Evolutionary conservation across 1,140 invertebrate species (phyloP), one percentile per base, ranked within the genome.

Genomic region (Caligus rogercresseyi): DNA sequence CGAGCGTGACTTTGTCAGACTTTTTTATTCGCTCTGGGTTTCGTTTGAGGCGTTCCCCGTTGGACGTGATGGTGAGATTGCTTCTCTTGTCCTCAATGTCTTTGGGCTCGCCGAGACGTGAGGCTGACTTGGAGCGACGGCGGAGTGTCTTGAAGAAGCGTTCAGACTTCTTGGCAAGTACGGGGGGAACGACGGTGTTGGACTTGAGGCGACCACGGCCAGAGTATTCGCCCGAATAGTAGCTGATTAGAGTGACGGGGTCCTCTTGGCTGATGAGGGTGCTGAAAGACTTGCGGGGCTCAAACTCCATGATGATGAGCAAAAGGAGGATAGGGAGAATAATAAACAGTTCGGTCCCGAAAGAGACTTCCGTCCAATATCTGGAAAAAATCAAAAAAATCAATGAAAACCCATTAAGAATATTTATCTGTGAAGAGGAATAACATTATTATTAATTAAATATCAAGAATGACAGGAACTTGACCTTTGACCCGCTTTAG

Each of bases 141-240:
- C 54, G 54, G 24, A 56, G 24, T 20, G 54, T 56, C 20, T 56
- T 56, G 54, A 56, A 56, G 54, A 56, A 56, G 18, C 24, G 19
- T 20, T 56, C 54, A 20, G 54, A 56, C 14, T 56, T 56, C 54
- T 56, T 56, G 15, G 54, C 54, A n/a, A 56, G n/a, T 23, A 56
- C 54, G 14, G 54, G 54, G 20, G 54, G 54, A 21, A 56, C 54
- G 54, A 25, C 54, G 7, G 31, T 43, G n/a, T n/a, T n/a, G n/a
- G 31, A 43, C n/a, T 43, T 43, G 31, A 43, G 7, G n/a, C 31
- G 31, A 43, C 31, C 31, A 7, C 31, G 7, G 7, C 31, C 31
- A 43, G 31, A 43, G n/a, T 43, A n/a, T 43, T 43, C 31, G 7
- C 31, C 31, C 7, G 31, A 43, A 43, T 43, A 43, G n/a, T 43